Evolutionary conservation across 2,888 invertebrate species (phyloP), one percentile per base, ranked within the genome.

Genomic region (Cephus runcator): DNA sequence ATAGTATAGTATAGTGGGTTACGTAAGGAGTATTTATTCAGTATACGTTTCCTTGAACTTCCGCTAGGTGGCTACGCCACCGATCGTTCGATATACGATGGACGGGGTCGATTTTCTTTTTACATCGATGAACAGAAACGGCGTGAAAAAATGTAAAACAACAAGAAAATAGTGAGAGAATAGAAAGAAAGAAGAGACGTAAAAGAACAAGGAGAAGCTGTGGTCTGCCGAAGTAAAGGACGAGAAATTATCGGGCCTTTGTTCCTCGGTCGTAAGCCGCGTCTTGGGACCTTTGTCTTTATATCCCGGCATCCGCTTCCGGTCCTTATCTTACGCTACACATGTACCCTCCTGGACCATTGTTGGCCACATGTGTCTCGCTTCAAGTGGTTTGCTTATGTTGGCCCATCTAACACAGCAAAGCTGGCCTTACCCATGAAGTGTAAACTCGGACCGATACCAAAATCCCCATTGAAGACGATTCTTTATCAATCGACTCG

Each of bases 261-360:
- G 76, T 78, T 78, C 73, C 40, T 69, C 12, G 77, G 81, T 76
- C 81, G 80, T 74, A 34, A 35, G 74, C 79, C 77, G 78, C 79
- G 78, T 78, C 79, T 75, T 68, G 77, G 71, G 81, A 77, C 83
- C 84, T 87, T 87, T 88, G 87, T 87, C 83, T 87, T 82, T 82
- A 77, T 77, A 79, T 81, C 79, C 81, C 68, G 79, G 82, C 88
- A 89, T 90, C 90, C 88, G 88, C 85, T 89, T 90, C 89, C 89
- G 88, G 88, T 84, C 81, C 85, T 89, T 89, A 88, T 89, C 88
- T 88, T 83, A 82, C 81, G 83, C 88, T 87, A 87, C 88, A 88
- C 83, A 83, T 87, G 85, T 82, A 81, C 83, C 76, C 76, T 71
- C 80, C 76, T 79, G 76, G 75, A 76, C 83, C 83, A 88, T 88